Evolutionary conservation across 1,140 invertebrate genomes (phyloP).

Genomic region (Megalonaias nervosa): DNA sequence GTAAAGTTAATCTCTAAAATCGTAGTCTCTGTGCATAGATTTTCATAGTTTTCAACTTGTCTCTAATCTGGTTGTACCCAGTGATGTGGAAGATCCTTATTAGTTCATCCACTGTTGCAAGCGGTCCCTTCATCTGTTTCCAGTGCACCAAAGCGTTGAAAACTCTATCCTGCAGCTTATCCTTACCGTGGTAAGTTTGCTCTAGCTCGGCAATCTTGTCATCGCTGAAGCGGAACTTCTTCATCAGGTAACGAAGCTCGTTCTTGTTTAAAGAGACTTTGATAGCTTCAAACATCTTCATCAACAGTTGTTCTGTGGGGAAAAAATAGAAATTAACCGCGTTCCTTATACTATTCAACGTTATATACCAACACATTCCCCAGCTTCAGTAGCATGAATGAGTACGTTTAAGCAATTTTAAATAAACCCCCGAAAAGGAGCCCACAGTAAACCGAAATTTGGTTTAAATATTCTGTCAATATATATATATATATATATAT

Average conservation of each 20-base stretch:
- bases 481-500: no score
- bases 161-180: constrained; percentile 59
- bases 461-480: no score
- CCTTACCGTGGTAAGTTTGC: constrained; percentile 60
- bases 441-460: no score
- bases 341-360: not conserved
- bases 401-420: no score
- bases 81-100: constrained; percentile 65
- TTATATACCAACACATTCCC: not conserved
- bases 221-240: constrained; percentile 63
- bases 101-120: constrained; percentile 63
- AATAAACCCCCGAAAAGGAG: no score
- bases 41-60: constrained; percentile 62
- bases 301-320: constrained; percentile 60
- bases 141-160: constrained; percentile 59
- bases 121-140: constrained; percentile 55
- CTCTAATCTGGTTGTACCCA: constrained; percentile 58
- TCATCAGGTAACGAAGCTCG: constrained; percentile 64
- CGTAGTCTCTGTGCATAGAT: constrained; percentile 60
- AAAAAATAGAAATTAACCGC: not conserved
- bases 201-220: constrained; percentile 64
- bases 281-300: constrained; percentile 63
- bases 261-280: constrained; percentile 60
- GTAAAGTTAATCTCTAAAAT: constrained; percentile 37
- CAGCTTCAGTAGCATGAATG: not conserved